Evolutionary conservation across 2,113 vertebrate species (phyloP), one percentile per base, ranked within the genome.

Genomic region (Dunckerocampus dactyliophorus): DNA sequence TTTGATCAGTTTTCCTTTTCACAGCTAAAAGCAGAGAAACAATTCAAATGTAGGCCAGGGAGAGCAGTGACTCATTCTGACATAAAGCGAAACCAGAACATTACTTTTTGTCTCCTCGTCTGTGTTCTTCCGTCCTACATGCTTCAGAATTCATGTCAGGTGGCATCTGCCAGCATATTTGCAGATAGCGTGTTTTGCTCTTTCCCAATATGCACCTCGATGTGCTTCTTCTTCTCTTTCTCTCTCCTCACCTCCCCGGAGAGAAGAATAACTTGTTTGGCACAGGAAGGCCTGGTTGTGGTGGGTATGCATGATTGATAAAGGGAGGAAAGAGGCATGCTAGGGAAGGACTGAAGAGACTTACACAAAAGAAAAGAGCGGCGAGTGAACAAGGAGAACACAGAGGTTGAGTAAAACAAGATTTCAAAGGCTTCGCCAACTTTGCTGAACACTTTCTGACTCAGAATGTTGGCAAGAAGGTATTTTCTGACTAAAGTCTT

Each of bases 341-440:
- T 43, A 48, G 20, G 20, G 65, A 65, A 69, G 59, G 65, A 63
- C 50, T 50, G 37, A 59, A 24, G 22, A 47, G 58, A 59, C 45
- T 11, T 6, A 47, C 22, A 47, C 45, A 60, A 74, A 72, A 75
- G 61, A 76, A 71, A 46, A 69, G 48, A 4, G 4, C 14, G 31
- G 31, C 31, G 31, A 34, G 31, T 34, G 16, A 53, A 68, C 43
- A 4, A 47, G 56, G 31, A 50, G 67, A 51, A 52, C 71, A 62
- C 3, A 51, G 55, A 39, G 63, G 47, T 54, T 1, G 42, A 56
- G 67, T 16, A 56, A 56, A 61, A 56, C 59, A 76, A 20, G 76
- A 78, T 74, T 78, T 80, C 76, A 88, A 84, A 82, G 76, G 72
- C 72, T 79, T 70, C 72, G 65, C 65, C 82, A 85, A 88, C 87